phyloP scores from a whole-genome alignment of 1,140 invertebrate genomes.

The Amphibalanus amphitrite region DNA sequence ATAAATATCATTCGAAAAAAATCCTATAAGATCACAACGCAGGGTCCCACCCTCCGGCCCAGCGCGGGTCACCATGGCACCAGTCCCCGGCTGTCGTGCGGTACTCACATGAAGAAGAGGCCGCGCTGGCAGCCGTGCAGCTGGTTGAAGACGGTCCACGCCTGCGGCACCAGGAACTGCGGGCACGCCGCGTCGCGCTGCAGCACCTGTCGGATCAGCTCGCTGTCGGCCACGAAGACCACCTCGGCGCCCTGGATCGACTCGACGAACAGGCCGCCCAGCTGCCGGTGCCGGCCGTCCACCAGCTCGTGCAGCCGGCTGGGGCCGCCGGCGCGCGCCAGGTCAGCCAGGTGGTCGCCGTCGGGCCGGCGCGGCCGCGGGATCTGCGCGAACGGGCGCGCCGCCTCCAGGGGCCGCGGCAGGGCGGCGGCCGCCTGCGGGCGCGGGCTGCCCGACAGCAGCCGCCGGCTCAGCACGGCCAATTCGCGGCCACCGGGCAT shows the following conservation, averaged over 20 bases:
- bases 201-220: constrained; percentile 50
- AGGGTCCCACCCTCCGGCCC: no score
- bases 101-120: constrained; percentile 64
- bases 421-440: no score
- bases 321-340: not conserved
- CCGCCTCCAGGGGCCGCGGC: not conserved
- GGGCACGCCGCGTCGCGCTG: constrained; percentile 57
- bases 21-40: no score
- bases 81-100: no score
- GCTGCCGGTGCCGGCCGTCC: constrained; percentile 37
- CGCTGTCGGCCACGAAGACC: constrained; percentile 50
- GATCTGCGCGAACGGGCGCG: not conserved
- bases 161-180: constrained; percentile 55
- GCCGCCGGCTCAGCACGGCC: not conserved
- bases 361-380: not conserved
- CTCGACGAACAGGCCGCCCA: constrained; percentile 57
- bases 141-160: constrained; percentile 62
- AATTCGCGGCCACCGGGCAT: not conserved
- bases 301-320: not conserved
- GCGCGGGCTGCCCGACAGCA: not conserved
- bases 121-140: constrained; percentile 48
- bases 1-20: no score
- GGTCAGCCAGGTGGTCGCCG: not conserved
- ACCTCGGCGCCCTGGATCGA: constrained; percentile 42
- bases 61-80: not conserved